Conservation (phyloP, 2,888 invertebrate species). For the Brachyopa scutellaris region DNA sequence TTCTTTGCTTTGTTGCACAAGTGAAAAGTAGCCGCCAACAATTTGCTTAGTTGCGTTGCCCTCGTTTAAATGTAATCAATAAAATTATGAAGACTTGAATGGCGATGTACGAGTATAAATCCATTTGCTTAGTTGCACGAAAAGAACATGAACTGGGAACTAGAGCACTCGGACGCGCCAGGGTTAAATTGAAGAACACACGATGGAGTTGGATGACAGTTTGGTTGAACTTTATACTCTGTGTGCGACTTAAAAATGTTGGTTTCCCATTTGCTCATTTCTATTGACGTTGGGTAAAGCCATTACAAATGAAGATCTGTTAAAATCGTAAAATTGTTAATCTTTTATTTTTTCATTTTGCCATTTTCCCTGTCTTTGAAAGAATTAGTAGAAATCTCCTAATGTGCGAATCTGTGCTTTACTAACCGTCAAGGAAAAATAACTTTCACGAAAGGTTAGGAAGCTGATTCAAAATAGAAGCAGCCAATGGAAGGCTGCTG, state of each 20-base stretch:
- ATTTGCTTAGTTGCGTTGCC: slow-evolving; percentile 37
- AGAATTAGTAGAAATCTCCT: too few relatives aligned
- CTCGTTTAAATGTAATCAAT: slow-evolving; percentile 20
- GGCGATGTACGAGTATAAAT: slow-evolving; percentile 4
- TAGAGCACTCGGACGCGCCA: not conserved
- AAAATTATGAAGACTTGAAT: slow-evolving; percentile 12
- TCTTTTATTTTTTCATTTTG: too few relatives aligned
- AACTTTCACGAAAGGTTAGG: too few relatives aligned
- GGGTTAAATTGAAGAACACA: slow-evolving; percentile 2
- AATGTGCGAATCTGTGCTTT: too few relatives aligned
- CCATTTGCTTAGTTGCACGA: slow-evolving; percentile 2
- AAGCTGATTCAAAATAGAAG: too few relatives aligned
- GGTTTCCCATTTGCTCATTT: not conserved
- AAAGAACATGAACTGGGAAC: not conserved
- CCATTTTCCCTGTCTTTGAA: too few relatives aligned
- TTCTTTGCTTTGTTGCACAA: not conserved
- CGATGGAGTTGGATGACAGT: not conserved
- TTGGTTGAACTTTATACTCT: not conserved
- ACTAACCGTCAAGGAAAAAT: too few relatives aligned
- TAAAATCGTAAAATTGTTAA: too few relatives aligned
- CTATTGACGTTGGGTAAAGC: too few relatives aligned
- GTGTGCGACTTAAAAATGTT: not conserved
- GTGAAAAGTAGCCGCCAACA: slow-evolving; percentile 13
- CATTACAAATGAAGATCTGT: too few relatives aligned
- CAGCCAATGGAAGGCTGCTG: too few relatives aligned